Percentiles rank a stretch among this genome's conserved stretches.
Conservation (phyloP, 2,888 invertebrate species). For the Latrodectus elegans region DNA sequence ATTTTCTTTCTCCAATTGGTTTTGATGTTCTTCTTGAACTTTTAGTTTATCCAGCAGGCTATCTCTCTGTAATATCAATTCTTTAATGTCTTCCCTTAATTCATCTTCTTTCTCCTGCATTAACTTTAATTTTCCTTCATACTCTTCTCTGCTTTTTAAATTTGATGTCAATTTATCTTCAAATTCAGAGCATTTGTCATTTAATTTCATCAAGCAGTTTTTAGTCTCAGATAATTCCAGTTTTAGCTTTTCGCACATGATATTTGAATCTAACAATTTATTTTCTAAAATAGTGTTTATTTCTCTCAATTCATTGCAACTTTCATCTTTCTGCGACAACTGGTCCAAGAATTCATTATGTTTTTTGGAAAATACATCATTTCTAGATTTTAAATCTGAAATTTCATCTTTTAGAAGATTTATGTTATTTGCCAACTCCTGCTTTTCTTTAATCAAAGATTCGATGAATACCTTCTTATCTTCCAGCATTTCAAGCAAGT, state of each 20-base stretch:
- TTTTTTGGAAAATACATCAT: neutral
- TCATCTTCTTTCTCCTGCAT: conserved; percentile 9
- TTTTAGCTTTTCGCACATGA: neutral
- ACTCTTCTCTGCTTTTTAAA: conserved; percentile 3
- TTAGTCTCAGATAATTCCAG: conserved; percentile 37
- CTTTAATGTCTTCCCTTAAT: neutral
- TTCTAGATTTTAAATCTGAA: neutral
- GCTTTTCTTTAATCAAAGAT: conserved; percentile 29
- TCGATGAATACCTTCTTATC: conserved; percentile 2
- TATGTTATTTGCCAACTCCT: neutral
- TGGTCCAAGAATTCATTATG: neutral
- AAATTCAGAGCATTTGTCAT: conserved; percentile 41
- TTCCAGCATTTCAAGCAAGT: neutral
- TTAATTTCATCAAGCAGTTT: conserved; percentile 10
- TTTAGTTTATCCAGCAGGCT: conserved; percentile 6
- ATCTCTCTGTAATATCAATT: conserved; percentile 16
- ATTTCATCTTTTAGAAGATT: conserved; percentile 11
- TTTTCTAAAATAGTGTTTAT: neutral
- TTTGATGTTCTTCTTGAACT: neutral
- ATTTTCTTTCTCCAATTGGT: conserved; percentile 5
- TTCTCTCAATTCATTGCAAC: conserved; percentile 8
- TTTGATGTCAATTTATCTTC: conserved; percentile 12
- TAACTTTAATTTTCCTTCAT: neutral
- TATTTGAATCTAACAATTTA: neutral
- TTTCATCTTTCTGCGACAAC: neutral